Conservation (phyloP, 1,140 invertebrate species). For the Macrocentrus cingulum region DNA sequence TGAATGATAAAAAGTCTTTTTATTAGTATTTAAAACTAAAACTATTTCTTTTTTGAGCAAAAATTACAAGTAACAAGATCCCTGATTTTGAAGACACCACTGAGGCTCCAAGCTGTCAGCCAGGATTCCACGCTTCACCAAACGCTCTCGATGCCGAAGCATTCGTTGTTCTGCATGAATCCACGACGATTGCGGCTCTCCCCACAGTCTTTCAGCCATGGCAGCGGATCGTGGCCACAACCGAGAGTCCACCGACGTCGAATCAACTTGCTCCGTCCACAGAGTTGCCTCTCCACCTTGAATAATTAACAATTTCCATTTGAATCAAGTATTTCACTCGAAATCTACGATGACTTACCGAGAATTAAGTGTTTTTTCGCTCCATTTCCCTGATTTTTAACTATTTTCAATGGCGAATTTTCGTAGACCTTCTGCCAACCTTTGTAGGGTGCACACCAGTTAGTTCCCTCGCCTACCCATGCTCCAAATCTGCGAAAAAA, state of each 20-base stretch:
- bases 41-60: no score
- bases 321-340: constrained; percentile 2
- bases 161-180: constrained; percentile 68
- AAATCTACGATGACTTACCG: constrained; percentile 46
- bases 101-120: constrained; percentile 75
- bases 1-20: no score
- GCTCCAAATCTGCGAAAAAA: constrained; percentile 57
- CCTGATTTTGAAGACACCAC: constrained; percentile 81
- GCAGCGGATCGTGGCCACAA: constrained; percentile 80
- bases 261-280: constrained; percentile 80
- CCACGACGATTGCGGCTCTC: constrained; percentile 66
- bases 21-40: no score
- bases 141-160: constrained; percentile 68
- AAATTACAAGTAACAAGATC: constrained; percentile 59
- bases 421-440: constrained; percentile 85
- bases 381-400: constrained; percentile 43
- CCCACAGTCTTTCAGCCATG: constrained; percentile 79
- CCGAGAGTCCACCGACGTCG: constrained; percentile 65
- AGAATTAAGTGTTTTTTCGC: constrained; percentile 60
- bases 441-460: constrained; percentile 87
- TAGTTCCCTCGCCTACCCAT: constrained; percentile 69
- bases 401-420: constrained; percentile 68
- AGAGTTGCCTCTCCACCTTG: constrained; percentile 74
- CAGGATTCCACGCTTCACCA: constrained; percentile 68
- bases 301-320: constrained; percentile 35